Evolutionary conservation across 2,888 invertebrate species (phyloP), one percentile per base, ranked within the genome.

Genomic region (Fragum whitleyi): DNA sequence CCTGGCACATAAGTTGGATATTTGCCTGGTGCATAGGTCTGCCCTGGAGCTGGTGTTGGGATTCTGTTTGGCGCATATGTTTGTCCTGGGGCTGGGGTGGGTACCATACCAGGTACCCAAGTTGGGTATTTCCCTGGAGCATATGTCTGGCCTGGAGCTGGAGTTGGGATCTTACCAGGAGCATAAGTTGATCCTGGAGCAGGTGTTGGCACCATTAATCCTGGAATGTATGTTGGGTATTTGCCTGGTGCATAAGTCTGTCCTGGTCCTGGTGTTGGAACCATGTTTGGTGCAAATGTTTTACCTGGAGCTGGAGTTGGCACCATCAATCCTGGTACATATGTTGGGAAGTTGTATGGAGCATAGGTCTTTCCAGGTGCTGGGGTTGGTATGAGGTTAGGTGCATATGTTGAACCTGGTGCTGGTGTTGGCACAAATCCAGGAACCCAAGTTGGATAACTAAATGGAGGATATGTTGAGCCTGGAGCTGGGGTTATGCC

Each of bases 261-360:
- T 2, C 81, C 81, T 36, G 78, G 78, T n/a, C 80, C 73, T 62
- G 86, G 86, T 16, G 86, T 84, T 69, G 84, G 84, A 11, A 87
- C 71, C 67, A 68, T 76, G 28, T 79, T 74, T 65, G 87, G 86
- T 23, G 87, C 85, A 77, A 76, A 86, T 0, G 87, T 88, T 2
- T 36, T 32, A 55, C 83, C 84, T 61, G 86, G 83, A 0, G 78
- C 81, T 65, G 77, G 82, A 61, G 87, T 87, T 32, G 83, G 77
- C 53, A 72, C 78, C 61, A 80, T 84, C 42, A 65, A 42, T 53
- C 79, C 84, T 74, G 87, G 88, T n/a, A 80, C 80, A 57, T 79
- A 81, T 42, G 86, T 86, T 75, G 86, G 86, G 77, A 62, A 79
- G 67, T 83, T 61, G 28, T 81, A 80, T 79, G 87, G 87, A 14